These are phyloP conservation scores for Cheumatopsyche charites DNA, from an alignment of 1,140 invertebrate species.

Conservation along the genomic window DNA sequence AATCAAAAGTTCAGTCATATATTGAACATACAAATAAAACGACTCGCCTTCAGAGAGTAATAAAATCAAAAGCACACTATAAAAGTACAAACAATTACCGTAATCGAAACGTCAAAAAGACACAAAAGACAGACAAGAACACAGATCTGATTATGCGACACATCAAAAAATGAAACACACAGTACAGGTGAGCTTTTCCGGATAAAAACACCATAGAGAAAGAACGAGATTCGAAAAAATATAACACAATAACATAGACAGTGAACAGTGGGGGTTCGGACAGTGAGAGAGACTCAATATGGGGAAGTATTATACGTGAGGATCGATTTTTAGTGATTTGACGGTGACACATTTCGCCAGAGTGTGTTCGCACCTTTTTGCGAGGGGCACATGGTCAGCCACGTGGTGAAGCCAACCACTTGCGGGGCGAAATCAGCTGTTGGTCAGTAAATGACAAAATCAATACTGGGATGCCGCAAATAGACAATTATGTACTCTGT, in stretches of 20 bases:
- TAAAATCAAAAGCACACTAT: no score
- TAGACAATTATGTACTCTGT: no score
- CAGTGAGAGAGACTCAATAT: not conserved
- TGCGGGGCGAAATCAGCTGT: slow-evolving; percentile 56
- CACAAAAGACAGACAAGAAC: no score
- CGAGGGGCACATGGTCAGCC: slow-evolving; percentile 62
- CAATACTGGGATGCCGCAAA: not conserved
- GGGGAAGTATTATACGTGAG: not conserved
- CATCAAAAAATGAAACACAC: no score
- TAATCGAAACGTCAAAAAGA: no score
- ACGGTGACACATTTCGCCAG: not conserved
- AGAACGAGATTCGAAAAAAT: not conserved
- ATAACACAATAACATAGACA: not conserved
- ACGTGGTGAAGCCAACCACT: slow-evolving; percentile 65
- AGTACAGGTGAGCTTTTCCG: no score
- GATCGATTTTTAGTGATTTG: slow-evolving; percentile 3
- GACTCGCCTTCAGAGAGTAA: no score
- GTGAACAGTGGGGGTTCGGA: not conserved
- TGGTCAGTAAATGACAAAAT: slow-evolving; percentile 39
- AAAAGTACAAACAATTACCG: no score
- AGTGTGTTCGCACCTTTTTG: slow-evolving; percentile 61
- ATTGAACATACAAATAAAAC: no score
- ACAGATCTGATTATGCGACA: no score
- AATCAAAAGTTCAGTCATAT: no score
- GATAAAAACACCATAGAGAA: not conserved